Evolutionary conservation across 1,140 invertebrate genomes (phyloP), one percentile per base, ranked within the genome.

Genomic region (Euglossa dilemma): DNA sequence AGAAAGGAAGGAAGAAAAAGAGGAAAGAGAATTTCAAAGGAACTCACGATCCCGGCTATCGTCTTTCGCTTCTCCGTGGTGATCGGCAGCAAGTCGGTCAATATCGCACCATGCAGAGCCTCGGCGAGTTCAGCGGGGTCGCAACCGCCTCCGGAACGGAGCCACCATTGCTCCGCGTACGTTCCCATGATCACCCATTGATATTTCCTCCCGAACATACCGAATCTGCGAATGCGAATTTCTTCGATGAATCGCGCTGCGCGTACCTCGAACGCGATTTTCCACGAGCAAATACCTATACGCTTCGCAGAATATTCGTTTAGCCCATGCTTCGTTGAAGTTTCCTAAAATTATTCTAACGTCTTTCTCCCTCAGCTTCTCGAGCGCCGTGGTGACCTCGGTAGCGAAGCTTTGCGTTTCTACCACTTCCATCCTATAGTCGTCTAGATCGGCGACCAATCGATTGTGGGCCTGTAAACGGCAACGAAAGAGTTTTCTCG

Each of bases 181-280:
- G 97, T 98, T 1, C 98, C 98, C 94, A 98, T 97, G 14, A 99
- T 97, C 0, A 99, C 96, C 99, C 99, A 99, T 90, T 99, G 98
- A 95, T 99, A 99, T 83, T 98, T 97, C 7, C 97, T 94, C 0
- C 98, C 98, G 90, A 96, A 99, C 96, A 99, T 95, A 90, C 98
- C 97, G 93, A 96, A 93, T 85, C 96, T 97, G 89, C 11, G 80
- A 67, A 70, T 3, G 45, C 8, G 14, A 18, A 52, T 56, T 56
- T 56, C 18, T 28, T 63, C 6, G 8, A 63, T 18, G 0, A 16
- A 18, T 63, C 7, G 18, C 16, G 5, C n/a, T n/a, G n/a, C 2
- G 12, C 57, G n/a, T 25, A 25, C 14, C 36, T 14, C n/a, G 57
- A 14, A 6, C 11, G 7, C 14, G n/a, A 61, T 61, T 2, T 67